These are phyloP conservation scores for Himalopsyche phryganea DNA, from an alignment of 1,140 invertebrate species.

Conservation along the genomic window DNA sequence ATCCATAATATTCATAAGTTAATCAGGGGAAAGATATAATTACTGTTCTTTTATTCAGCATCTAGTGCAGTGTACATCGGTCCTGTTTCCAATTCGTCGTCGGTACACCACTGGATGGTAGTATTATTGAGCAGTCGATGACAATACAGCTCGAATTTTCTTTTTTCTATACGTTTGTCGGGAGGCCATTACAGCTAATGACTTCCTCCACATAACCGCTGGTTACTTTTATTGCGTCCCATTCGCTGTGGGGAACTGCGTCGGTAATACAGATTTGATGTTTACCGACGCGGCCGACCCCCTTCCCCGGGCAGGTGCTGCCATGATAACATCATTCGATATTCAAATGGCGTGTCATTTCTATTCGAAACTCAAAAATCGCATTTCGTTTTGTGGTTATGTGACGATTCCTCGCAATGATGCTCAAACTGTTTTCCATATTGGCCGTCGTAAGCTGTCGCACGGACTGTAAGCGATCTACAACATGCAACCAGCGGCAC, in stretches of 20 bases:
- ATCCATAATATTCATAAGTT: too few relatives aligned
- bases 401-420: slow-evolving; percentile 13
- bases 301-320: slow-evolving; percentile 22
- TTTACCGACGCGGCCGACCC: slow-evolving; percentile 22
- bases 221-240: slow-evolving; percentile 26
- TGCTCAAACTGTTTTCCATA: slow-evolving; percentile 21
- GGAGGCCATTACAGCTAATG: slow-evolving; percentile 11
- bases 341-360: slow-evolving; percentile 36
- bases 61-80: too few relatives aligned
- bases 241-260: slow-evolving; percentile 11
- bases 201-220: slow-evolving; percentile 11
- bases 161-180: slow-evolving; percentile 3
- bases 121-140: neutral
- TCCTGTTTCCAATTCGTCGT: too few relatives aligned
- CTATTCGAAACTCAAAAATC: slow-evolving; percentile 35
- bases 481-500: too few relatives aligned
- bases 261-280: slow-evolving; percentile 34
- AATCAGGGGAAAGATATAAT: too few relatives aligned
- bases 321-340: slow-evolving; percentile 32
- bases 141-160: neutral
- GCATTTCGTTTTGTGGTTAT: slow-evolving; percentile 32
- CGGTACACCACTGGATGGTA: too few relatives aligned
- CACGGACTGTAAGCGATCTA: slow-evolving; percentile 6
- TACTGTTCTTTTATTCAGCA: too few relatives aligned
- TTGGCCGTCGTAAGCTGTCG: neutral